Evolutionary conservation across 1,140 invertebrate species (phyloP).

Genomic region (Zaprionus africanus): DNA sequence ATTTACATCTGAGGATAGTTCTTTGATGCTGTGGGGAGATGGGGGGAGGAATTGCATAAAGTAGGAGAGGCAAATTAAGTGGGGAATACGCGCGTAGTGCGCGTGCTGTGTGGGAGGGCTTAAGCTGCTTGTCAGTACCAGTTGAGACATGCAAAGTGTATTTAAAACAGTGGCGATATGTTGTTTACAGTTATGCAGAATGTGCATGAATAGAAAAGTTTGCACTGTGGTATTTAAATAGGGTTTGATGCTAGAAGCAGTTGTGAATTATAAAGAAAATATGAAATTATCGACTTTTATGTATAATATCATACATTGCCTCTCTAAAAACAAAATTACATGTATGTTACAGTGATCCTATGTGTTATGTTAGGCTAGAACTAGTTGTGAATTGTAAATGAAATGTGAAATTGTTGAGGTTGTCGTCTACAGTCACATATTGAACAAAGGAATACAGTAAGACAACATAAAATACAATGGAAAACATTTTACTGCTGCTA

Average conservation of each 20-base stretch:
- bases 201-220: neutral
- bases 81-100: neutral
- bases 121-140: conserved; percentile 6
- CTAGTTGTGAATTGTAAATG: neutral
- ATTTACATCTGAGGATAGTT: conserved; percentile 12
- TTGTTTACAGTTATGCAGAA: conserved; percentile 1
- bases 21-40: neutral
- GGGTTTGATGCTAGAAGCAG: too few relatives aligned
- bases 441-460: neutral
- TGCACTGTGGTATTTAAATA: too few relatives aligned
- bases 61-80: neutral
- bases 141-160: conserved; percentile 4
- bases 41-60: neutral
- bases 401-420: neutral
- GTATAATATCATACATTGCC: too few relatives aligned
- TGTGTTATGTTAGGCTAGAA: neutral
- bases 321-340: too few relatives aligned
- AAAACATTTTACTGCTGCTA: neutral
- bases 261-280: too few relatives aligned
- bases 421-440: neutral
- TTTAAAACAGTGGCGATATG: neutral
- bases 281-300: too few relatives aligned
- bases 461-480: too few relatives aligned
- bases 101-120: neutral
- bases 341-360: too few relatives aligned